Base-by-base conservation (phyloP, 2,113 vertebrate genomes). In the Phalacrocorax carbo region DNA sequence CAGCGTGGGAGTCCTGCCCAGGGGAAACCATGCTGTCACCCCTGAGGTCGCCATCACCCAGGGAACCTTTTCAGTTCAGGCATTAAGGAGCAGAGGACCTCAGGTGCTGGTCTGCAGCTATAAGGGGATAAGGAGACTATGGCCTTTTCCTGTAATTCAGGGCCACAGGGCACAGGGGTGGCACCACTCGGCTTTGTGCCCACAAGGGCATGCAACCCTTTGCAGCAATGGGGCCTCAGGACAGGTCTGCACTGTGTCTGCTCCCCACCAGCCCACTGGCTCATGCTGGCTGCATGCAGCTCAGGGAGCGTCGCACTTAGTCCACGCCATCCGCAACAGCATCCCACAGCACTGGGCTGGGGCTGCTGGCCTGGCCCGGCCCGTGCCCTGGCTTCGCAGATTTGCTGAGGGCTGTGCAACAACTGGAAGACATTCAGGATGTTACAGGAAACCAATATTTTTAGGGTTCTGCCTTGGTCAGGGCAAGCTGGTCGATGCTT, bases 231-330 rank as follows among this genome's bases (percentile, higher is more conserved):
- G 49, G 15, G 32, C 15, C 68, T 86, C 11, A 4, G 52, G 55
- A 46, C 15, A 60, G 58, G 15, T 81, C 72, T 90, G 68, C 44
- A 30, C 20, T 7, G 5, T 1, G 1, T 29, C 42, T 71, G 65
- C 57, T 87, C 60, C 42, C 61, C 15, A 2, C 29, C 46, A 75
- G 44, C 40, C 46, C 54, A n/a, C 51, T 62, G 65, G 34, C 75
- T 85, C 51, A 30, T 1, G 1, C 57, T 7, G 9, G 60, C 55
- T 34, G 62, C 68, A 5, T 21, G 38, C 34, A 69, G 49, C 66
- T 30, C 0, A 0, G n/a, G 36, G 40, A 42, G 34, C 3, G 3
- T 48, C 2, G 1, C 1, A 2, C 38, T 88, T 2, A 0, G 64
- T 69, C 60, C 81, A 52, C 4, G 2, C 46, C 7, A 1, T 32